Percentiles rank a stretch among this genome's conserved stretches.
These are phyloP conservation scores for Diplazon laetatorius DNA, from an alignment of 2,888 invertebrate species.

Conservation along the genomic window DNA sequence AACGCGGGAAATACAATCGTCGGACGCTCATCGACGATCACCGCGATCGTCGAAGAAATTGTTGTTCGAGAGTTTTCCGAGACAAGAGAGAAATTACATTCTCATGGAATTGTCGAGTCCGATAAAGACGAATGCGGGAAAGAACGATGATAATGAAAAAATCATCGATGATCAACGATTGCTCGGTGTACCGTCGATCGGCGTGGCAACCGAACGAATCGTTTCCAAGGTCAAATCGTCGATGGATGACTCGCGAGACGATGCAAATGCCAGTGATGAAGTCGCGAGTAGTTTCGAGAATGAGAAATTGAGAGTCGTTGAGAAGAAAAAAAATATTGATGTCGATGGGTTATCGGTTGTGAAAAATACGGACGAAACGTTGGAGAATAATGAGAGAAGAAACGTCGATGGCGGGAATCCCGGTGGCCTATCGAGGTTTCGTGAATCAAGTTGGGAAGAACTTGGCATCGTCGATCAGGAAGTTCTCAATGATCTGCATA, in stretches of 20 bases:
- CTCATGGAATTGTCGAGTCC: constrained; percentile 75
- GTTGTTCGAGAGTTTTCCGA: constrained; percentile 72
- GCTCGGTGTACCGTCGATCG: not conserved
- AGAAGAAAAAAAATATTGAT: constrained; percentile 33
- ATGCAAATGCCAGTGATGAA: not conserved
- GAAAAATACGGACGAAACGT: not conserved
- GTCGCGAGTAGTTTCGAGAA: not conserved
- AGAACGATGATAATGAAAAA: constrained; percentile 52
- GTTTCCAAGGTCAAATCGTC: constrained; percentile 33
- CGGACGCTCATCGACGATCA: constrained; percentile 10
- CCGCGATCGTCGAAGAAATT: constrained; percentile 66
- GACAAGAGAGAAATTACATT: constrained; percentile 74
- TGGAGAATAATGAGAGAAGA: not conserved
- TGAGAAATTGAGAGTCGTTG: constrained; percentile 12
- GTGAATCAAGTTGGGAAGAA: constrained; percentile 85
- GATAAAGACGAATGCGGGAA: constrained; percentile 60
- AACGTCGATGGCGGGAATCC: no score
- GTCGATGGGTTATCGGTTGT: not conserved
- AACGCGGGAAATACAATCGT: constrained; percentile 30
- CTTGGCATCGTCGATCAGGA: constrained; percentile 85
- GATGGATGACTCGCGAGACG: constrained; percentile 14
- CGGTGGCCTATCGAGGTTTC: no score
- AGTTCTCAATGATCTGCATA: constrained; percentile 87
- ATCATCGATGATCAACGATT: constrained; percentile 40
- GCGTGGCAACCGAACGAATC: not conserved